phyloP scores from a whole-genome alignment of 2,113 vertebrate genomes.

The Nyctereutes procyonoides region DNA sequence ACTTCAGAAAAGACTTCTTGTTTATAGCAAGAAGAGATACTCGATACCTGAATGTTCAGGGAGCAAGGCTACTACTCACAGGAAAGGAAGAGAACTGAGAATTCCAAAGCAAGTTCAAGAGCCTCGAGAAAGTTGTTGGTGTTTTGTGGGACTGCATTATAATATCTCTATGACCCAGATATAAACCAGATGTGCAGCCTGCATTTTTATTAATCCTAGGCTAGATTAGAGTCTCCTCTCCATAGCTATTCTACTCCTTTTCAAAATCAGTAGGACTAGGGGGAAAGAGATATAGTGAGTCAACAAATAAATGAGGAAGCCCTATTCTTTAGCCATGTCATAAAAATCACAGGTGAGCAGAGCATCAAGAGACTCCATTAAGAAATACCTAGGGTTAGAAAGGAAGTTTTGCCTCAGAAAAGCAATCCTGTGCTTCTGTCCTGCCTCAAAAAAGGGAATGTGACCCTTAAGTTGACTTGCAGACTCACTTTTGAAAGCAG shows the following conservation, averaged over 20 bases:
- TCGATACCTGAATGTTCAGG: not conserved
- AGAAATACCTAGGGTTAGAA: not conserved
- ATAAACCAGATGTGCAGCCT: not conserved
- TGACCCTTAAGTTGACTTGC: not conserved
- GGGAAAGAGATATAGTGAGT: not conserved
- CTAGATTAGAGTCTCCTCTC: not conserved
- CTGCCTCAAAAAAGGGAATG: not conserved
- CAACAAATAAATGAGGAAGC: not conserved
- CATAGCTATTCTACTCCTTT: not conserved
- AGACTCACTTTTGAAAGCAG: not conserved
- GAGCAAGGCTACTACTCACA: not conserved
- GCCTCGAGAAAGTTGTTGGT: not conserved
- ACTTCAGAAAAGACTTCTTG: not conserved
- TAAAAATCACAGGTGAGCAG: constrained; percentile 14
- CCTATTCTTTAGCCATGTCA: constrained; percentile 26
- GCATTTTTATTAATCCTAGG: not conserved
- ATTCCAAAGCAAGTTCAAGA: not conserved
- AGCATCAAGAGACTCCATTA: not conserved
- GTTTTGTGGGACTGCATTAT: not conserved
- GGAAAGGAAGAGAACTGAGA: not conserved
- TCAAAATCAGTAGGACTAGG: not conserved
- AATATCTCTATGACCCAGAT: not conserved
- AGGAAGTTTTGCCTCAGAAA: not conserved
- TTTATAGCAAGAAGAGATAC: not conserved
- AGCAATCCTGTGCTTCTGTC: not conserved